Evolutionary conservation across 2,113 vertebrate genomes (phyloP).

Genomic region (Eleginops maclovinus): DNA sequence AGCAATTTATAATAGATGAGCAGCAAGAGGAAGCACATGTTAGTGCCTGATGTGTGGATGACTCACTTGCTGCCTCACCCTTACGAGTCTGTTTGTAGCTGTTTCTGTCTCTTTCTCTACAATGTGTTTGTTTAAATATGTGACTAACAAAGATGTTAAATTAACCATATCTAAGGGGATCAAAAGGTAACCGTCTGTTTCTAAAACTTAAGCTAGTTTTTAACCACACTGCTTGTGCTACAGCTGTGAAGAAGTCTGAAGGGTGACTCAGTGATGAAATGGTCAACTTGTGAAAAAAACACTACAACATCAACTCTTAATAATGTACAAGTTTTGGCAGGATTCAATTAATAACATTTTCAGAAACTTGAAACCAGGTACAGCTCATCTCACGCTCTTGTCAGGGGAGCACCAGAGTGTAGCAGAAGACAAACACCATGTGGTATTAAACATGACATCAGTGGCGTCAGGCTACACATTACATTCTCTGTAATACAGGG

Average conservation of each 20-base stretch:
- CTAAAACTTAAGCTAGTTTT: neutral
- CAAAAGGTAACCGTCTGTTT: neutral
- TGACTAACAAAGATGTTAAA: neutral
- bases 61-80: neutral
- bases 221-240: neutral
- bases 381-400: slow-evolving; percentile 3
- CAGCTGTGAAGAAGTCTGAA: neutral
- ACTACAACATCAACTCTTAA: neutral
- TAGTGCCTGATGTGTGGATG: slow-evolving; percentile 16
- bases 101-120: neutral
- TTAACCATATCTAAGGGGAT: neutral
- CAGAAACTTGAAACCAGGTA: neutral
- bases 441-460: slow-evolving; percentile 48
- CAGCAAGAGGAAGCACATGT: slow-evolving; percentile 34
- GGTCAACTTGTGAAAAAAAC: neutral
- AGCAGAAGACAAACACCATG: slow-evolving; percentile 33
- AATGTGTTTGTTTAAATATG: neutral
- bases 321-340: neutral
- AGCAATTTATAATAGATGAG: slow-evolving; percentile 56
- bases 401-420: neutral
- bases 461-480: slow-evolving; percentile 25
- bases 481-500: slow-evolving; percentile 19
- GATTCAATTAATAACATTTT: neutral
- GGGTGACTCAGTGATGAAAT: neutral
- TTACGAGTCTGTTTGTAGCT: slow-evolving; percentile 5